phyloP scores from a whole-genome alignment of 2,888 invertebrate genomes.

The Prosopocoilus inquinatus region DNA sequence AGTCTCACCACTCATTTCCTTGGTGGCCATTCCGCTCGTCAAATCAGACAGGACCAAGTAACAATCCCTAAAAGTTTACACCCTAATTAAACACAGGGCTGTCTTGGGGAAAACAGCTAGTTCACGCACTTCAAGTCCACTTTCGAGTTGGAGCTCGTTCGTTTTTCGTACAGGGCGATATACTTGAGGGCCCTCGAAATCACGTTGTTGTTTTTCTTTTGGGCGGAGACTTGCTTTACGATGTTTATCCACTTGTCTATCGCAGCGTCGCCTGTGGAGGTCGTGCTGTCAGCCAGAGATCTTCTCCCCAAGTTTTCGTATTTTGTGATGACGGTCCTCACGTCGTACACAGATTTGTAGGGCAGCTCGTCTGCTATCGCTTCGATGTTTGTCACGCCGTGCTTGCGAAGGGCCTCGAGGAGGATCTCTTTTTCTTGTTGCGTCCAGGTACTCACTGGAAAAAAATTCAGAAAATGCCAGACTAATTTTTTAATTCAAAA shows the following conservation, averaged over 20 bases:
- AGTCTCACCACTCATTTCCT: conserved; percentile 25
- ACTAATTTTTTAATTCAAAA: too few relatives aligned
- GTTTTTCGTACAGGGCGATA: conserved; percentile 41
- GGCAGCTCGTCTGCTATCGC: conserved; percentile 37
- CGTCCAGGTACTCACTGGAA: conserved; percentile 36
- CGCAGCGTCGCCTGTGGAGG: conserved; percentile 28
- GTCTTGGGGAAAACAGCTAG: too few relatives aligned
- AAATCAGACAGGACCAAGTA: conserved; percentile 32
- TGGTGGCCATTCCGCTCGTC: conserved; percentile 30
- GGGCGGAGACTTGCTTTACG: conserved; percentile 28
- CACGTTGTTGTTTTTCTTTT: conserved; percentile 28
- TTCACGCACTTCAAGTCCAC: conserved; percentile 36
- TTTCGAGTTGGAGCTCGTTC: conserved; percentile 20
- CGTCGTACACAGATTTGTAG: conserved; percentile 34
- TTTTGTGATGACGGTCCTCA: conserved; percentile 35
- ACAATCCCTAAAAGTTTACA: conserved; percentile 28
- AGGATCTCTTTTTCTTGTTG: conserved; percentile 35
- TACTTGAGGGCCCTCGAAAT: conserved; percentile 43
- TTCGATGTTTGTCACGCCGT: conserved; percentile 38
- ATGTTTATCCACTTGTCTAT: conserved; percentile 41
- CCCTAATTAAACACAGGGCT: not conserved
- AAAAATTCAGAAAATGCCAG: not conserved
- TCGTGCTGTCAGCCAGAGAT: conserved; percentile 4
- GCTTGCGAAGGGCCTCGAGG: conserved; percentile 32
- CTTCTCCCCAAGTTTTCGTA: conserved; percentile 34